Percentiles rank a stretch among this genome's conserved stretches.
phyloP scores from a whole-genome alignment of 2,797 vertebrate genomes.

The Enteromius anoplus region DNA sequence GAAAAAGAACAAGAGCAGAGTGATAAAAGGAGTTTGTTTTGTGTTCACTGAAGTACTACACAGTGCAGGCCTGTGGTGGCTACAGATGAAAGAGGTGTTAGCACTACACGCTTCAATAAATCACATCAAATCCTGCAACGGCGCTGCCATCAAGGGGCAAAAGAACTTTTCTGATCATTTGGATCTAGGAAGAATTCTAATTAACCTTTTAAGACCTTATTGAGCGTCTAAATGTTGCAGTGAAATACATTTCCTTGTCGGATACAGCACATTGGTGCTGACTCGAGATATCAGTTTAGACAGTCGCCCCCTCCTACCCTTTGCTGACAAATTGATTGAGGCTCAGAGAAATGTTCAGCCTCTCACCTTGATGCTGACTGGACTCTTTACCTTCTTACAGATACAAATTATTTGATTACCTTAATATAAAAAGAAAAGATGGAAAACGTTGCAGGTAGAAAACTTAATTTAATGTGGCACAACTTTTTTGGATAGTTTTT shows the following conservation, averaged over 20 bases:
- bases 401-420: neutral
- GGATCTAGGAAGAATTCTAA: slow-evolving; percentile 35
- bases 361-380: slow-evolving; percentile 23
- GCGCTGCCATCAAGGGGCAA: slow-evolving; percentile 56
- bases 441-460: neutral
- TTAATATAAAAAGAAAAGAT: neutral
- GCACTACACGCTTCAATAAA: slow-evolving; percentile 17
- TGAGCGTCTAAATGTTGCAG: slow-evolving; percentile 25
- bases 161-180: slow-evolving; percentile 20
- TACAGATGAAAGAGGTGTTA: slow-evolving; percentile 21
- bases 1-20: slow-evolving; percentile 8
- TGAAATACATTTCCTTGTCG: slow-evolving; percentile 37
- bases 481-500: neutral
- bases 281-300: slow-evolving; percentile 35
- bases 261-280: slow-evolving; percentile 31
- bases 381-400: slow-evolving; percentile 2
- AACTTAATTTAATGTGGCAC: neutral
- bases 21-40: slow-evolving; percentile 12
- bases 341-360: slow-evolving; percentile 15
- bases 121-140: slow-evolving; percentile 18
- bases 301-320: neutral
- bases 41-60: slow-evolving; percentile 13
- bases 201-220: slow-evolving; percentile 51
- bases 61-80: neutral
- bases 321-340: slow-evolving; percentile 24